Percentiles rank a stretch among this genome's conserved stretches.
phyloP scores from a whole-genome alignment of 2,888 invertebrate genomes.

The Ophioninae sp. region DNA sequence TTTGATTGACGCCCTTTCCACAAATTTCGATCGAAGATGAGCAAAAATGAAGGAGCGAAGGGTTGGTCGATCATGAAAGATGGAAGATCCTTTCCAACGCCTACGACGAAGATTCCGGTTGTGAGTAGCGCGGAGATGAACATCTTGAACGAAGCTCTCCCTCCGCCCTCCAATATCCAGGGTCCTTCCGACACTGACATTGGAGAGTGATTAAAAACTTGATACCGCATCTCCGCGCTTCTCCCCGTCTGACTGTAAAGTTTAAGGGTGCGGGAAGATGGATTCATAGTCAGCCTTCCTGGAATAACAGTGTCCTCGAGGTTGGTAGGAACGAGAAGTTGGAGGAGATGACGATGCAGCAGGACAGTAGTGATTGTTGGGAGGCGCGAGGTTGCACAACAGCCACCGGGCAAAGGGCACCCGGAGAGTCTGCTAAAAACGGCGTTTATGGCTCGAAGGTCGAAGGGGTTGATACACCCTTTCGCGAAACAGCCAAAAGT shows the following conservation, averaged over 20 bases:
- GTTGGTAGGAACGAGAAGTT: neutral
- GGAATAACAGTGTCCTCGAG: conserved; percentile 24
- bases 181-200: conserved; percentile 65
- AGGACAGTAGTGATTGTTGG: conserved; percentile 72
- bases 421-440: neutral
- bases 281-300: conserved; percentile 51
- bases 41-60: too few relatives aligned
- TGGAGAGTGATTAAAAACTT: conserved; percentile 77
- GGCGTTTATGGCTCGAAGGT: conserved; percentile 18
- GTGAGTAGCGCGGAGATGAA: neutral
- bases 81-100: neutral
- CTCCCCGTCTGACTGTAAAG: conserved; percentile 63
- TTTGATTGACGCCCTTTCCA: too few relatives aligned
- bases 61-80: neutral
- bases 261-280: conserved; percentile 14
- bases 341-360: neutral
- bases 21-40: too few relatives aligned
- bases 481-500: conserved; percentile 32
- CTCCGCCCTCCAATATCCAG: conserved; percentile 24
- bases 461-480: conserved; percentile 30
- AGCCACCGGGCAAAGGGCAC: neutral
- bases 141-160: neutral
- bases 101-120: neutral
- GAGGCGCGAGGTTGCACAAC: conserved; percentile 49
- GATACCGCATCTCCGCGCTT: conserved; percentile 66